Conservation (phyloP, 2,888 invertebrate genomes). For the Mechanitis messenoides region DNA sequence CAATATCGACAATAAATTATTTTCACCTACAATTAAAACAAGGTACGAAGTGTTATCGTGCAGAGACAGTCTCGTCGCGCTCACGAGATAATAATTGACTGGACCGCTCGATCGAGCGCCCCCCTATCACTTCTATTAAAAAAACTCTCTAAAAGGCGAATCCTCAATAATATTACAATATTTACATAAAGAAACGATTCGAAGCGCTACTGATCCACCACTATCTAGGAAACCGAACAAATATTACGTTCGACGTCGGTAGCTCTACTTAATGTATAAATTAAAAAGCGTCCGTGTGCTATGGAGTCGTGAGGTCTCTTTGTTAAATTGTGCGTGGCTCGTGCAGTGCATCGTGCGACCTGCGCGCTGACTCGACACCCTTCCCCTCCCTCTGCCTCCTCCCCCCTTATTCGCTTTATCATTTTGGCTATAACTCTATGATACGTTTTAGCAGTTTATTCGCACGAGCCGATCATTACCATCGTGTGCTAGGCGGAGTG, state of each 20-base stretch:
- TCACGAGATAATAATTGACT: slow-evolving; percentile 73
- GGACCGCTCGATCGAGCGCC: slow-evolving; percentile 50
- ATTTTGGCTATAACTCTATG: neutral
- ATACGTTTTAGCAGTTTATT: neutral
- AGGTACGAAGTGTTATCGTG: slow-evolving; percentile 64
- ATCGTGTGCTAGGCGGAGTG: slow-evolving; percentile 24
- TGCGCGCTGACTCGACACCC: slow-evolving; percentile 15
- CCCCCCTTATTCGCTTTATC: neutral
- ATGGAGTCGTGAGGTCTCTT: slow-evolving; percentile 61
- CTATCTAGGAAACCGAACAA: slow-evolving; percentile 72
- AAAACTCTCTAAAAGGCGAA: slow-evolving; percentile 63
- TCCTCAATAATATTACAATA: slow-evolving; percentile 63
- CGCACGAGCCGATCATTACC: slow-evolving; percentile 1
- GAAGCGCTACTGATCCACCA: slow-evolving; percentile 72
- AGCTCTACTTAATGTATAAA: slow-evolving; percentile 71
- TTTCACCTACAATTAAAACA: slow-evolving; percentile 72
- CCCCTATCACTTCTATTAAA: slow-evolving; percentile 47
- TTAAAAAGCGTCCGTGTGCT: slow-evolving; percentile 70
- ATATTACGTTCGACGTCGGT: slow-evolving; percentile 60
- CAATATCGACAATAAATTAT: slow-evolving; percentile 75
- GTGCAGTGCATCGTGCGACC: slow-evolving; percentile 38
- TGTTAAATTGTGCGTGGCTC: slow-evolving; percentile 61
- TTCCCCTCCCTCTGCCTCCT: neutral
- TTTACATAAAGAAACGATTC: slow-evolving; percentile 70
- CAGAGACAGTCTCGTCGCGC: slow-evolving; percentile 42